Percentiles rank a stretch among this genome's conserved stretches.
Evolutionary conservation across 2,797 vertebrate genomes (phyloP).

Genomic region (Leptodactylus fallax): DNA sequence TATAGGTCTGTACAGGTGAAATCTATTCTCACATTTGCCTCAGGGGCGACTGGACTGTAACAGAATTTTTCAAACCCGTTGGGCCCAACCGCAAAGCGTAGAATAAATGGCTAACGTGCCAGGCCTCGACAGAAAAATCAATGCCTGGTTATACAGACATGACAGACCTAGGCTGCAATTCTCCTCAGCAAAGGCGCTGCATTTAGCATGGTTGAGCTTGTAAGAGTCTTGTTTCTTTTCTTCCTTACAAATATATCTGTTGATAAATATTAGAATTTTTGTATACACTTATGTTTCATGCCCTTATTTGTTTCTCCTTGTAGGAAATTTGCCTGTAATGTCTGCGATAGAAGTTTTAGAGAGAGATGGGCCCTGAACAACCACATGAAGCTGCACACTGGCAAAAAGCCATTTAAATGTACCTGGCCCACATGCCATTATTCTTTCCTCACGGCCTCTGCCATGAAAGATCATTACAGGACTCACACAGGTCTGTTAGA

Average conservation of each 20-base stretch:
- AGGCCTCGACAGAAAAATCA: slow-evolving; percentile 99
- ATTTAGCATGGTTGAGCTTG: slow-evolving; percentile 65
- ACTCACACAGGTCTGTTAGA: slow-evolving; percentile 92
- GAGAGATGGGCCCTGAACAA: slow-evolving; percentile 99
- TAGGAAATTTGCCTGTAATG: slow-evolving; percentile 94
- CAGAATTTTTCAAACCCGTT: slow-evolving; percentile 98
- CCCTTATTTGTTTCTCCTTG: slow-evolving; percentile 48
- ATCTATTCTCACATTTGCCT: slow-evolving; percentile 94
- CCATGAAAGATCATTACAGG: slow-evolving; percentile 98
- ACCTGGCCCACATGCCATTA: slow-evolving; percentile 96
- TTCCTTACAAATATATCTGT: slow-evolving; percentile 59
- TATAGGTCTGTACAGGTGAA: slow-evolving; percentile 95
- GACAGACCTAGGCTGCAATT: slow-evolving; percentile 85
- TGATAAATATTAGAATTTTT: slow-evolving; percentile 37
- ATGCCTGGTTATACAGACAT: slow-evolving; percentile 99
- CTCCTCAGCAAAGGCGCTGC: slow-evolving; percentile 74
- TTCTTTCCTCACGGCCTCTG: slow-evolving; percentile 93
- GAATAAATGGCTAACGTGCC: slow-evolving; percentile 99
- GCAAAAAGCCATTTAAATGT: slow-evolving; percentile 96
- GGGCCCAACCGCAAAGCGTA: slow-evolving; percentile 98
- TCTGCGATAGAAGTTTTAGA: slow-evolving; percentile 94
- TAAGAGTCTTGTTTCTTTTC: slow-evolving; percentile 63
- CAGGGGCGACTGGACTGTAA: slow-evolving; percentile 98
- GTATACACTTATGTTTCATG: background rate
- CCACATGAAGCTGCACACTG: slow-evolving; percentile 97